These are phyloP conservation scores for Tetheella fluctuosa DNA, from an alignment of 2,888 invertebrate species.

Conservation along the genomic window DNA sequence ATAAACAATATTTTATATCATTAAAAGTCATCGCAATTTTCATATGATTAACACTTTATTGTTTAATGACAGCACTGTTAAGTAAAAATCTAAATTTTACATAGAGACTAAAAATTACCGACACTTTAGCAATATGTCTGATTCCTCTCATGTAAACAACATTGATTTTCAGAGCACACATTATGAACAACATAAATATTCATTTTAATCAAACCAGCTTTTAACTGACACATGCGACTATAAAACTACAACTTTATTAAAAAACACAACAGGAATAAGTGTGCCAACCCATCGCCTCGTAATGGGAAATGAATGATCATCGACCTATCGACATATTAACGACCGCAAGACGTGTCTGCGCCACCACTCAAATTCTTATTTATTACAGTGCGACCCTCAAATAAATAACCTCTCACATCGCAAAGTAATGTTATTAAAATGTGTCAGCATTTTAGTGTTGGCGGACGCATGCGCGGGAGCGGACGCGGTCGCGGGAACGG, in stretches of 20 bases:
- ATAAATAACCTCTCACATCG: slow-evolving; percentile 80
- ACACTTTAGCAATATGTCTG: no score
- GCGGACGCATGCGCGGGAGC: slow-evolving; percentile 51
- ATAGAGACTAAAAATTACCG: no score
- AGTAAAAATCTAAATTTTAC: no score
- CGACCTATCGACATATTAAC: slow-evolving; percentile 71
- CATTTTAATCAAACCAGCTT: no score
- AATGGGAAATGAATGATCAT: slow-evolving; percentile 73
- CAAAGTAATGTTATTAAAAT: slow-evolving; percentile 83
- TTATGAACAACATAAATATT: no score
- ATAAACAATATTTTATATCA: slow-evolving; percentile 43
- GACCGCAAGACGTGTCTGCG: slow-evolving; percentile 71
- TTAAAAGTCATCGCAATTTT: neutral
- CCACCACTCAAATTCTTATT: slow-evolving; percentile 78
- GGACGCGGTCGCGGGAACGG: slow-evolving; percentile 32
- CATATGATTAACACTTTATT: neutral
- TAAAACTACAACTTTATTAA: neutral
- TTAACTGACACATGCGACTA: neutral
- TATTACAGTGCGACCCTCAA: slow-evolving; percentile 75
- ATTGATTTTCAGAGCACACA: no score
- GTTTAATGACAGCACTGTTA: no score
- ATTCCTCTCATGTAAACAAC: no score
- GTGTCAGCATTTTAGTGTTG: slow-evolving; percentile 80
- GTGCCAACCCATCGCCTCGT: slow-evolving; percentile 39
- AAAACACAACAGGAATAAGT: slow-evolving; percentile 37